Evolutionary conservation across 2,888 invertebrate species (phyloP).

Genomic region (Dolichopus griseipennis): DNA sequence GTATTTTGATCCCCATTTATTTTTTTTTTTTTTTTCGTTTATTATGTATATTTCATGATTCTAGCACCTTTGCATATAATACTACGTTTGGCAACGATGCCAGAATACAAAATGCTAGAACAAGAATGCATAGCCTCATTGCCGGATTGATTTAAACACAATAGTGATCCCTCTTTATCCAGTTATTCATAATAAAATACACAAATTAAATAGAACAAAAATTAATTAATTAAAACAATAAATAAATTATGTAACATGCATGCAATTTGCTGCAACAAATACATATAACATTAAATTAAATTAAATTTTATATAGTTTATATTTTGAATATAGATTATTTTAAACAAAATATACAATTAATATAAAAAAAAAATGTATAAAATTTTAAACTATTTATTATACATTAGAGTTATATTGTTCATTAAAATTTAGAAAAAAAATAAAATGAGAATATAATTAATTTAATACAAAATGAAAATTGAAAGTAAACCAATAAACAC

Average conservation of each 20-base stretch:
- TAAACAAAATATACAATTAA: too few species aligned
- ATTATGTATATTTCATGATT: background rate
- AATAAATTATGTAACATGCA: background rate
- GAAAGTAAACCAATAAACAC: too few species aligned
- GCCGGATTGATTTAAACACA: background rate
- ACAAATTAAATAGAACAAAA: background rate
- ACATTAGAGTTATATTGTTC: too few species aligned
- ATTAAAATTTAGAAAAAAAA: too few species aligned
- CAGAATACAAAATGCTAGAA: slow-evolving; percentile 3
- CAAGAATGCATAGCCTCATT: slow-evolving; percentile 3
- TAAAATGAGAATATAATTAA: too few species aligned
- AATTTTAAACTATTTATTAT: too few species aligned
- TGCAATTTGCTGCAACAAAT: background rate
- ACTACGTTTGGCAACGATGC: background rate
- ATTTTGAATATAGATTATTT: too few species aligned
- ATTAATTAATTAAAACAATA: background rate
- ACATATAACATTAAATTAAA: background rate
- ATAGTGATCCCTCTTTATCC: background rate
- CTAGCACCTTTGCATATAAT: background rate
- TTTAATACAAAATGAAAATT: too few species aligned
- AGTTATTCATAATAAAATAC: background rate
- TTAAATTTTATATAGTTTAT: too few species aligned
- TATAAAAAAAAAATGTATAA: too few species aligned
- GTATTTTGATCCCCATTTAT: background rate
- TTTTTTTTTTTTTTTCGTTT: background rate